Percentiles rank a stretch among this genome's conserved stretches.
Evolutionary conservation across 2,888 invertebrate genomes (phyloP).

Genomic region (Cinara cedri): DNA sequence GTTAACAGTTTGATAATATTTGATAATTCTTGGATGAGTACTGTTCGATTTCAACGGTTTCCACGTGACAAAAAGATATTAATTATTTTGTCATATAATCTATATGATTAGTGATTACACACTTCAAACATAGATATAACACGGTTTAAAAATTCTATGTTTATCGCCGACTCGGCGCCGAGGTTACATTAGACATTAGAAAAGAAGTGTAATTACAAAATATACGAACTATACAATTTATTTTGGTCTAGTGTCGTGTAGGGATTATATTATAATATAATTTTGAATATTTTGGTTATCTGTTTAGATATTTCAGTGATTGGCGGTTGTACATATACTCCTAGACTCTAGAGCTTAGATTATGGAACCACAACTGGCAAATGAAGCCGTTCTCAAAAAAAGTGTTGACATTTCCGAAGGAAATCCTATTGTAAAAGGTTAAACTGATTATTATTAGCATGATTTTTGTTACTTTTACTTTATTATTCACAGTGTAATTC

Average conservation of each 20-base stretch:
- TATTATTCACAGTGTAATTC: background rate
- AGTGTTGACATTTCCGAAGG: slow-evolving; percentile 72
- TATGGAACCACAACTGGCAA: slow-evolving; percentile 65
- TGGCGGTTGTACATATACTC: no score
- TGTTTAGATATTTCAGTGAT: no score
- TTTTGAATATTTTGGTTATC: no score
- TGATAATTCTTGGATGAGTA: no score
- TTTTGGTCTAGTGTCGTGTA: no score
- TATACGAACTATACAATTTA: no score
- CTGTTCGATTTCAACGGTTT: background rate
- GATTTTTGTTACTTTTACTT: slow-evolving; percentile 2
- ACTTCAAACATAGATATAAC: background rate
- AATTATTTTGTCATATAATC: background rate
- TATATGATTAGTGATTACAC: background rate
- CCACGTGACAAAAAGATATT: background rate
- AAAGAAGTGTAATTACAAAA: no score
- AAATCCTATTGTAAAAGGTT: slow-evolving; percentile 71
- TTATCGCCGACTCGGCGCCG: no score
- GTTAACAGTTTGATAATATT: no score
- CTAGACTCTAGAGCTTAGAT: no score
- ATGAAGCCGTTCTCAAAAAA: slow-evolving; percentile 74
- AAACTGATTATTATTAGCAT: slow-evolving; percentile 10
- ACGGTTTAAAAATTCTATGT: background rate
- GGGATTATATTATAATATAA: no score
- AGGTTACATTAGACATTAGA: no score